Evolutionary conservation across 2,888 invertebrate genomes (phyloP), one percentile per base, ranked within the genome.

Genomic region (Gymnoscelis rufifasciata): DNA sequence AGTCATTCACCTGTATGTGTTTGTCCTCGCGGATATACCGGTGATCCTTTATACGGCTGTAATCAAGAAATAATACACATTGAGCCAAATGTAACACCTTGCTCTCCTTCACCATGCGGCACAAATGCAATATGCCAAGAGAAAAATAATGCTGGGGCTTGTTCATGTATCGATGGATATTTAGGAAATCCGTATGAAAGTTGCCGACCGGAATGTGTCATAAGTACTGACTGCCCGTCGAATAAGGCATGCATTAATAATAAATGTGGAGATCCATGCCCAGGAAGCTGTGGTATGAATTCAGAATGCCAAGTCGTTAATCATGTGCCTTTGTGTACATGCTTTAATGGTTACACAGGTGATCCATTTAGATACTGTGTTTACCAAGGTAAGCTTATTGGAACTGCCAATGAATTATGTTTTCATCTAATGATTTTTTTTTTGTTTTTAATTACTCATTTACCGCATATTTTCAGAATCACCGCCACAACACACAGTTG

Each of bases 151-250:
- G 90, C 90, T 11, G 91, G 92, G 50, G 87, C 93, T 1, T 95
- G 95, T 63, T 89, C 89, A 51, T 95, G 95, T 66, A 67, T 92
- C 19, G 90, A 92, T 10, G 92, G 92, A 42, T 93, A 92, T 65
- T 89, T 91, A 56, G 95, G 95, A 50, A 93, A 95, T 78, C 94
- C 95, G 14, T 94, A 94, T 57, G 92, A 93, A 76, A 92, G 92
- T 8, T 94, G 94, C 64, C 88, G 94, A 43, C 93, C 93, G 8
- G 93, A 94, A 82, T 94, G 94, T 71, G 83, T 91, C 1, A 78
- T 93, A 1, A 93, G 93, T 71, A 91, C 92, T 0, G 94, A 94
- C 67, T 94, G 94, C 66, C 79, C 92, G 1, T 90, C 93, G 2
- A 91, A 92, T 62, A 90, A 76, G 65, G 93, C 93, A 4, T 94